phyloP scores from a whole-genome alignment of 2,888 invertebrate species.

The Perdita meconis region DNA sequence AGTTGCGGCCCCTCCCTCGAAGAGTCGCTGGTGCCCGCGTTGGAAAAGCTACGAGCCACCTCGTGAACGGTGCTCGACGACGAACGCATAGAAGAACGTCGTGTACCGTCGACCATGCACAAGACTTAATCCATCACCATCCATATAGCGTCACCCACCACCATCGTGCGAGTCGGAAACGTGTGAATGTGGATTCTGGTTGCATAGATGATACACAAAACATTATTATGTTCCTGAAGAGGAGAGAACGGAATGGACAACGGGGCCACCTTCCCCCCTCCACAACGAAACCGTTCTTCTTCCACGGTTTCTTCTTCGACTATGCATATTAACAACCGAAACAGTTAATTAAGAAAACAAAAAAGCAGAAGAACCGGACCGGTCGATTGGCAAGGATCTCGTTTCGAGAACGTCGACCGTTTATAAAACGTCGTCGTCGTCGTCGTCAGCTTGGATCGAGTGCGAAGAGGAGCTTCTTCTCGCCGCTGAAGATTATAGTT shows the following conservation, averaged over 20 bases:
- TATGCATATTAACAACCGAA: conserved; percentile 29
- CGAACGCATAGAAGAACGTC: conserved; percentile 47
- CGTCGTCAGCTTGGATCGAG: background rate
- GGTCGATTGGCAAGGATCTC: conserved; percentile 29
- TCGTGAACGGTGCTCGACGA: conserved; percentile 79
- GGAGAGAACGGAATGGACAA: conserved; percentile 38
- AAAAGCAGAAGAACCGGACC: background rate
- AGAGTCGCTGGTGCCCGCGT: conserved; percentile 80
- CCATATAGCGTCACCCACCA: conserved; percentile 77
- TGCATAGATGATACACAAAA: conserved; percentile 61
- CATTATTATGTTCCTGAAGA: conserved; percentile 66
- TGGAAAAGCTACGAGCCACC: conserved; percentile 83
- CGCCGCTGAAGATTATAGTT: conserved; percentile 18
- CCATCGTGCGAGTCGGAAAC: conserved; percentile 70
- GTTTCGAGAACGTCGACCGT: conserved; percentile 14
- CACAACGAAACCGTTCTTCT: conserved; percentile 33
- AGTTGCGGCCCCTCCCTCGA: conserved; percentile 84
- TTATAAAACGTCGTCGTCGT: conserved; percentile 2
- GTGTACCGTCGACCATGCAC: conserved; percentile 71
- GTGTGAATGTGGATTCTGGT: conserved; percentile 66
- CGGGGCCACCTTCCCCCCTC: too few relatives aligned
- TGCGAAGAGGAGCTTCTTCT: conserved; percentile 10
- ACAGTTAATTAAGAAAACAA: background rate
- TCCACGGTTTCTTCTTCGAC: conserved; percentile 36
- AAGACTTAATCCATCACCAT: conserved; percentile 81